These are phyloP conservation scores for Cyanoderma ruficeps DNA, from an alignment of 2,113 vertebrate species.

Conservation along the genomic window DNA sequence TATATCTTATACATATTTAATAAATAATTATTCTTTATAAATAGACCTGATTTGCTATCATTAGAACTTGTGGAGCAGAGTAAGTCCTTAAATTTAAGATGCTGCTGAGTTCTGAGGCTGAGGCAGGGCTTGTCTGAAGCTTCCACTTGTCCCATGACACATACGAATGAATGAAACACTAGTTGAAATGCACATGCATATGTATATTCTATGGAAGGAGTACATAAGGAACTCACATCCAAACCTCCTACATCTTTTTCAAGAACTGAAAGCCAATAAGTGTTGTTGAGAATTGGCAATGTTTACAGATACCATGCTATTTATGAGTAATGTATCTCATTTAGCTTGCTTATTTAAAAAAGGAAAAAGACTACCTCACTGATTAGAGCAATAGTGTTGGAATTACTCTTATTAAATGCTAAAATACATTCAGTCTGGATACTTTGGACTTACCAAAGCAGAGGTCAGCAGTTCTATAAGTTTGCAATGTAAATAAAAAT, in stretches of 20 bases:
- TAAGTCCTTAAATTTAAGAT: not conserved
- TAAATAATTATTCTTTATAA: not conserved
- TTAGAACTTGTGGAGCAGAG: not conserved
- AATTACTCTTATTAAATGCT: not conserved
- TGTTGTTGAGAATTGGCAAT: not conserved
- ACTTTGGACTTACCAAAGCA: not conserved
- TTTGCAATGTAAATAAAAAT: not conserved
- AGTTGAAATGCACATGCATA: not conserved
- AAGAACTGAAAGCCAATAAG: not conserved
- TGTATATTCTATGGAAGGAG: not conserved
- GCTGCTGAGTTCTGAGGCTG: not conserved
- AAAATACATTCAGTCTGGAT: not conserved
- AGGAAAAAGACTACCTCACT: rapidly evolving
- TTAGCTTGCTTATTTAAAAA: not conserved
- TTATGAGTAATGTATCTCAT: not conserved
- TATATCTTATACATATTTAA: not conserved
- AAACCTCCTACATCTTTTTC: not conserved
- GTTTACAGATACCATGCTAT: not conserved
- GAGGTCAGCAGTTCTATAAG: not conserved
- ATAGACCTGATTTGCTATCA: not conserved
- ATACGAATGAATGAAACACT: not conserved
- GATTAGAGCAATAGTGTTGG: not conserved
- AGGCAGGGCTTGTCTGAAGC: not conserved
- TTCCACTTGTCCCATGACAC: not conserved
- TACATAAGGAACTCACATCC: not conserved